Evolutionary conservation across 2,888 invertebrate species (phyloP).

Genomic region (Aphidoletes aphidimyza): DNA sequence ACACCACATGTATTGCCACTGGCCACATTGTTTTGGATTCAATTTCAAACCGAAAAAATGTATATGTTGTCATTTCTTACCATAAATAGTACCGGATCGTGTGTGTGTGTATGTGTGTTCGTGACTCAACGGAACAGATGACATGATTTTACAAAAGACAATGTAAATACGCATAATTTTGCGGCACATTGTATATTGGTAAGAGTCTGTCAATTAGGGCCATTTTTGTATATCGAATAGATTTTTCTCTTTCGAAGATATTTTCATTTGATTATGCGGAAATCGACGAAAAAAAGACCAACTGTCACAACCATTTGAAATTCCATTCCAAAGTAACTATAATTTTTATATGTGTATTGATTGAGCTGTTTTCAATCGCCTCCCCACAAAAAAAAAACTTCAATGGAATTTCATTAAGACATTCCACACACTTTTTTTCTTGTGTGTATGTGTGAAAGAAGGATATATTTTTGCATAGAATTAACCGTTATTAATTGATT

Average conservation of each 20-base stretch:
- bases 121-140: not conserved
- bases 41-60: too few relatives aligned
- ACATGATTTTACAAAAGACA: not conserved
- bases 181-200: not conserved
- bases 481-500: not conserved
- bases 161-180: conserved; percentile 20
- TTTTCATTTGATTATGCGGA: not conserved
- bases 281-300: not conserved
- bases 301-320: not conserved
- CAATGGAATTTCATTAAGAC: not conserved
- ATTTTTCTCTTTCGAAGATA: not conserved
- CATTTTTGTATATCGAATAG: not conserved
- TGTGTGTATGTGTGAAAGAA: not conserved
- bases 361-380: not conserved
- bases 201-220: not conserved
- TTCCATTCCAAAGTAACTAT: not conserved
- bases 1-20: too few relatives aligned
- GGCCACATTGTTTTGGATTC: too few relatives aligned
- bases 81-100: too few relatives aligned
- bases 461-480: not conserved
- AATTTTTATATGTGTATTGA: too few relatives aligned
- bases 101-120: not conserved
- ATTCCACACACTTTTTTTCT: not conserved
- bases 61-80: too few relatives aligned
- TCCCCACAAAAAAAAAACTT: too few relatives aligned